Conservation (phyloP, 2,888 invertebrate genomes). For the Girardia tigrina region DNA sequence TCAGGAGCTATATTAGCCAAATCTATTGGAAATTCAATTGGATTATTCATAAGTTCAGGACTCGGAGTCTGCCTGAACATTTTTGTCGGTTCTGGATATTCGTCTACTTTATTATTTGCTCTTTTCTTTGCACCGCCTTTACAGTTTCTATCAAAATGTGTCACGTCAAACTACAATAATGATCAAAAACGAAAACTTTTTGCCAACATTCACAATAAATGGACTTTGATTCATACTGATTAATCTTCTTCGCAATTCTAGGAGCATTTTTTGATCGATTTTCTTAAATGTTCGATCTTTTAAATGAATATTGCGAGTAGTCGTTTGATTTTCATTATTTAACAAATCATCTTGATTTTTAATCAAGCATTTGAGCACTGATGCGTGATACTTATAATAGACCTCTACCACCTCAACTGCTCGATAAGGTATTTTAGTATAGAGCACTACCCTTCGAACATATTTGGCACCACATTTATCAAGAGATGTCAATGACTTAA, state of each 20-base stretch:
- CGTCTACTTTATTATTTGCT: neutral
- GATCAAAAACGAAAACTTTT: too few species aligned
- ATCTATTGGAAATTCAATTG: neutral
- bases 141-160: neutral
- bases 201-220: slow-evolving; percentile 1
- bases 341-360: neutral
- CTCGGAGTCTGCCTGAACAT: neutral
- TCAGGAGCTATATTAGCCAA: neutral
- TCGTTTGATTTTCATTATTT: neutral
- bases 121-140: neutral
- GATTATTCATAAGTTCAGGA: neutral
- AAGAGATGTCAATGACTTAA: neutral
- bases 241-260: neutral
- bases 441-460: slow-evolving; percentile 18
- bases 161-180: too few species aligned
- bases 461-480: slow-evolving; percentile 27
- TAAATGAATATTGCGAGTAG: neutral
- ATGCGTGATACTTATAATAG: slow-evolving; percentile 1
- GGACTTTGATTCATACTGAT: neutral
- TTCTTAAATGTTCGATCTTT: slow-evolving; percentile 13
- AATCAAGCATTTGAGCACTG: neutral
- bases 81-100: neutral
- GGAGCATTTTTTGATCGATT: neutral
- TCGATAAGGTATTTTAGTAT: slow-evolving; percentile 26
- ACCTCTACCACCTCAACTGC: slow-evolving; percentile 30